Evolutionary conservation across 2,888 invertebrate species (phyloP), one percentile per base, ranked within the genome.

Genomic region (Mimumesa dahlbomi): DNA sequence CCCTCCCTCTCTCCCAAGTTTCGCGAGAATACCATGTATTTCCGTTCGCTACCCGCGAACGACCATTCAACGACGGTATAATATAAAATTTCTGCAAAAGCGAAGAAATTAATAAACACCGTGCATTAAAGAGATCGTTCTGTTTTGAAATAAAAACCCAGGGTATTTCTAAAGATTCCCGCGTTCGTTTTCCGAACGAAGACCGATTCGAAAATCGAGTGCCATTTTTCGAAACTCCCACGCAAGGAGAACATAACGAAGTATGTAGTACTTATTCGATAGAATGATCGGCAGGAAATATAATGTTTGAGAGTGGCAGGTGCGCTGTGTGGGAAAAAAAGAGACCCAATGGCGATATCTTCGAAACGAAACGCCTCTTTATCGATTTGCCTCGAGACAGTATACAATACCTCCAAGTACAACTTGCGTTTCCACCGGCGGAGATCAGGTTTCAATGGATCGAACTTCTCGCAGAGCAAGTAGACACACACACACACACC

Each of bases 391-490:
- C 54, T 21, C 34, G 62, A 52, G 76, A 76, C 66, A 48, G 58
- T 75, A 42, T 62, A 75, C 75, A 68, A 68, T 75, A 21, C 50
- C 59, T 29, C 45, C 58, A 48, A 49, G 40, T 58, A 50, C 45
- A 45, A 49, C 64, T 54, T 57, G 61, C 43, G 52, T 52, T 58
- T 58, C 49, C 43, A 57, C 52, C 18, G 54, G 25, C 7, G 5
- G 54, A 38, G 61, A 76, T 77, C 76, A 66, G 58, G 67, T 75
- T 77, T 77, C 76, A 52, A 59, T 46, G 43, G 68, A 74, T 65
- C 71, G 63, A 68, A 53, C 16, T 21, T n/a, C 48, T 43, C 54
- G 38, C 22, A 18, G 7, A 36, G 7, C 49, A 11, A 21, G 36
- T 36, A 19, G 3, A 29, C 14, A 14, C 14, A n/a, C n/a, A n/a